Percentiles rank a stretch among this genome's conserved stretches.
These are phyloP conservation scores for Aptenodytes patagonicus DNA, from an alignment of 2,113 vertebrate genomes.

Conservation along the genomic window DNA sequence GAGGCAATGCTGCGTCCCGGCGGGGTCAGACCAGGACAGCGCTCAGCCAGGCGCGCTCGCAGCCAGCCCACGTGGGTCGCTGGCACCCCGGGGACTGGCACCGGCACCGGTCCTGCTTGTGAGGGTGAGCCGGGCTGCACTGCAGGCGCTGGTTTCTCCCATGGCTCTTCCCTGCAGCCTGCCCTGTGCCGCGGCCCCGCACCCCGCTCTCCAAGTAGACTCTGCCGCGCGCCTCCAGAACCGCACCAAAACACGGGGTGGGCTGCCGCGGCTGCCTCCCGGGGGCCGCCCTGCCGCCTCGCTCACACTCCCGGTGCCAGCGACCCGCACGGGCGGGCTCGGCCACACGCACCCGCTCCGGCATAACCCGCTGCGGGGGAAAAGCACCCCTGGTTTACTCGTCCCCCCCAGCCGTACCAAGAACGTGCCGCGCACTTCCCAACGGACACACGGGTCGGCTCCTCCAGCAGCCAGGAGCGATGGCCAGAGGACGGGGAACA, in stretches of 20 bases:
- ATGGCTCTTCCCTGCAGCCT: fast-evolving
- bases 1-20: not conserved
- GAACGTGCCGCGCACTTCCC: fast-evolving
- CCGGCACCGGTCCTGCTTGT: not conserved
- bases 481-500: fast-evolving
- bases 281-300: not conserved
- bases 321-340: fast-evolving
- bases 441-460: fast-evolving
- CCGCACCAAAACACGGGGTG: fast-evolving
- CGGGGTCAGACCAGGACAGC: conserved; percentile 15
- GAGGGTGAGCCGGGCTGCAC: not conserved
- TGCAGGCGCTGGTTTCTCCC: not conserved
- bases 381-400: no score
- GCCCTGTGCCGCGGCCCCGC: fast-evolving
- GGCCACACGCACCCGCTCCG: fast-evolving
- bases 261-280: not conserved
- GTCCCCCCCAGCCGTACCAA: fast-evolving
- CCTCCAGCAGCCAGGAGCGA: fast-evolving
- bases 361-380: fast-evolving
- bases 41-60: not conserved
- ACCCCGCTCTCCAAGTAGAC: not conserved
- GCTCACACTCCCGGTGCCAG: fast-evolving
- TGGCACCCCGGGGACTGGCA: not conserved
- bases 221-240: not conserved
- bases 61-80: not conserved